Percentiles rank a stretch among this genome's conserved stretches.
These are phyloP conservation scores for Sinodicranocentrus sp. DNA, from an alignment of 2,888 invertebrate genomes.

Conservation along the genomic window DNA sequence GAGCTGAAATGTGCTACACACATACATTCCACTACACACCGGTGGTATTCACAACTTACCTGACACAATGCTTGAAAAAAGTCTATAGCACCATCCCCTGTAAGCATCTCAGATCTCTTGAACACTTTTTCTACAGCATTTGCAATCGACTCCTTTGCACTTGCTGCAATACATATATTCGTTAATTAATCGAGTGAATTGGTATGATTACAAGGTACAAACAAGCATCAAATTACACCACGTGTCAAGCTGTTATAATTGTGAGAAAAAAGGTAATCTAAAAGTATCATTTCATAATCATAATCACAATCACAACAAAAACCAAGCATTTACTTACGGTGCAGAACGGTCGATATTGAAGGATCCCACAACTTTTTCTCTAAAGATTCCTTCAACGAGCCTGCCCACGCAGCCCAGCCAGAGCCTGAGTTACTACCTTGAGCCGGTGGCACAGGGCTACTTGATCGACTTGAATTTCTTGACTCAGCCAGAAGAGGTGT, in stretches of 20 bases:
- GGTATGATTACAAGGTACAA: neutral
- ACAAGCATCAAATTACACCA: neutral
- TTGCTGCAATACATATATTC: conserved; percentile 47
- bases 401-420: conserved; percentile 66
- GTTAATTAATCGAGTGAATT: neutral
- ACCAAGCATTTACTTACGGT: conserved; percentile 54
- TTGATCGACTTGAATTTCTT: conserved; percentile 58
- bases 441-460: conserved; percentile 56
- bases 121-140: conserved; percentile 68
- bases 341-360: conserved; percentile 36
- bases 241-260: neutral
- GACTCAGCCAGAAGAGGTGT: conserved; percentile 60
- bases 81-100: conserved; percentile 68
- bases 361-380: conserved; percentile 69
- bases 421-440: conserved; percentile 18
- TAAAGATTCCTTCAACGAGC: conserved; percentile 62
- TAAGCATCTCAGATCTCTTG: conserved; percentile 62
- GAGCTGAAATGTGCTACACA: too few relatives aligned
- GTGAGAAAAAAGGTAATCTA: conserved; percentile 13
- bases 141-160: conserved; percentile 71
- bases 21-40: too few relatives aligned
- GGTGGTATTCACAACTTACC: too few relatives aligned
- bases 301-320: neutral
- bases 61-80: conserved; percentile 72
- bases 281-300: neutral